These are phyloP conservation scores for Neostethus bicornis DNA, from an alignment of 2,797 vertebrate species.

Conservation along the genomic window DNA sequence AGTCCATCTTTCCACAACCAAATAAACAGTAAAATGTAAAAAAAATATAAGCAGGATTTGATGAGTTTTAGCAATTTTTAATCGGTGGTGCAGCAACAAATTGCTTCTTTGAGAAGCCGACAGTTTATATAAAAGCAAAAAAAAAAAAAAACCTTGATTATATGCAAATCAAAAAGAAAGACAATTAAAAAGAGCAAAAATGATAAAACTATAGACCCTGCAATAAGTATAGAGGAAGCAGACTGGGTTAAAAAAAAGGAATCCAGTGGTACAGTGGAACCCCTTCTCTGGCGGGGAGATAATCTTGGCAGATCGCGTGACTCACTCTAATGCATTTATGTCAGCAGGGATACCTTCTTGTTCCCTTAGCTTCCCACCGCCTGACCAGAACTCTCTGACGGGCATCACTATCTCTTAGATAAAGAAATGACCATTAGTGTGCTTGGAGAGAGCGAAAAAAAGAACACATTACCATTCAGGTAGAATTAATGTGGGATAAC, in stretches of 20 bases:
- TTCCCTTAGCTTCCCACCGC: conserved; percentile 4
- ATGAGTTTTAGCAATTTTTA: background rate
- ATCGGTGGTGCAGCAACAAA: background rate
- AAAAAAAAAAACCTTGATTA: background rate
- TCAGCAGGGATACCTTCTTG: conserved; percentile 63
- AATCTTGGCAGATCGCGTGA: conserved; percentile 59
- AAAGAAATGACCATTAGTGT: conserved; percentile 36
- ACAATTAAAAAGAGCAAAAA: background rate
- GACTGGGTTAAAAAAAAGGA: conserved; percentile 46
- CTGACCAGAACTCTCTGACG: conserved; percentile 27
- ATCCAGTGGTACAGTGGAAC: conserved; percentile 64
- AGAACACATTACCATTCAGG: conserved; percentile 6
- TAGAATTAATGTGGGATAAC: background rate
- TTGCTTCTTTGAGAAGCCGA: background rate
- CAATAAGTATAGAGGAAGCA: conserved; percentile 9
- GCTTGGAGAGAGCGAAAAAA: background rate
- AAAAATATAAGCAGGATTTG: no score
- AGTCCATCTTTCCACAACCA: no score
- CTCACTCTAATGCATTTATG: conserved; percentile 67
- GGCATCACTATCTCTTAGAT: conserved; percentile 38
- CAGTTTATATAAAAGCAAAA: background rate
- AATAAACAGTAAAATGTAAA: conserved; percentile 3
- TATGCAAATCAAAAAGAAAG: background rate
- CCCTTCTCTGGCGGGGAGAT: conserved; percentile 65
- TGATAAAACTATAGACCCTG: background rate